These are phyloP conservation scores for Zeugodacus cucurbitae DNA, from an alignment of 1,140 invertebrate species.

Conservation along the genomic window DNA sequence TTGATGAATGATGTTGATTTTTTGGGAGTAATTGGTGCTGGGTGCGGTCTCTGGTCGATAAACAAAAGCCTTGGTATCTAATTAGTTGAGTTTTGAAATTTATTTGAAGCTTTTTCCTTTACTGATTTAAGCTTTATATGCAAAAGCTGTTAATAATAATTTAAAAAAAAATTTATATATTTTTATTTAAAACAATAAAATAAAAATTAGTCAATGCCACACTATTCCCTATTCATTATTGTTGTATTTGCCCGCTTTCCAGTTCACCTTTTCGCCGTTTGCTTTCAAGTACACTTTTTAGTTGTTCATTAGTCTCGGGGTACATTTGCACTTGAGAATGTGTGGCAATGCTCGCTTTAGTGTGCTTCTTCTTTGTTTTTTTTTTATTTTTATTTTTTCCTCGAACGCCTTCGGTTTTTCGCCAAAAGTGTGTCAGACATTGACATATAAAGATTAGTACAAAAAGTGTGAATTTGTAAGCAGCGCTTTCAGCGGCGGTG, in stretches of 20 bases:
- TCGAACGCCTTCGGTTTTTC: conserved; percentile 1
- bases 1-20: neutral
- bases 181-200: neutral
- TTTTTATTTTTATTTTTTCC: neutral
- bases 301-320: neutral
- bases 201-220: neutral
- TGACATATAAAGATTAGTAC: conserved; percentile 29
- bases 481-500: neutral
- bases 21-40: neutral
- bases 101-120: too few species aligned
- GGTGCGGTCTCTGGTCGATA: too few species aligned
- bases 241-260: neutral
- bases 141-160: too few species aligned
- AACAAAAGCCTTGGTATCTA: too few species aligned
- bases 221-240: neutral
- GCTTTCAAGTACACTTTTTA: conserved; percentile 37
- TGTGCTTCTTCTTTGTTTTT: neutral
- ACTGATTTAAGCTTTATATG: too few species aligned
- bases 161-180: neutral
- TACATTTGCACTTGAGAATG: conserved; percentile 10
- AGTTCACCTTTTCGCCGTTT: neutral
- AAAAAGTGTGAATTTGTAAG: conserved; percentile 5
- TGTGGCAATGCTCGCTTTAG: neutral
- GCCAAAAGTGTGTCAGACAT: conserved; percentile 34
- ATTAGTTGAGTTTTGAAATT: too few species aligned